Percentiles rank a stretch among this genome's conserved stretches.
These are phyloP conservation scores for Diachasmimorpha longicaudata DNA, from an alignment of 1,140 invertebrate species.

Conservation along the genomic window DNA sequence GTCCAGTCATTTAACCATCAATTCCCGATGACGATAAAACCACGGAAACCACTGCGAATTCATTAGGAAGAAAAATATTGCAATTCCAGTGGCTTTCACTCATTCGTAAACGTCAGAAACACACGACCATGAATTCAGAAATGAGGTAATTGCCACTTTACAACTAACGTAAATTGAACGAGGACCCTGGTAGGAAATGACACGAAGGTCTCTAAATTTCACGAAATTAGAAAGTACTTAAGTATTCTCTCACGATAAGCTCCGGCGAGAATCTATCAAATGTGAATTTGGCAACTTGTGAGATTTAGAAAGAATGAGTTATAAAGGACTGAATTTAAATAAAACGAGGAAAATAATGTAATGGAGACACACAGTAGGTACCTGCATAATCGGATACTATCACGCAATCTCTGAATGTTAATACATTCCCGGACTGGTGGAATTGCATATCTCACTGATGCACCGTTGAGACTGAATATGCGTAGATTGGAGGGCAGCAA, in stretches of 20 bases:
- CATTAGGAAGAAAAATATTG: background rate
- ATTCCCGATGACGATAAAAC: background rate
- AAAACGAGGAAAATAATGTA: background rate
- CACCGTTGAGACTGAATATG: conserved; percentile 1
- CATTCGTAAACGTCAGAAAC: background rate
- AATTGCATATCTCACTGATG: background rate
- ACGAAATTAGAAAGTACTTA: background rate
- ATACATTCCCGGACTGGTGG: conserved; percentile 36
- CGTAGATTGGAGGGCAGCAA: conserved; percentile 12
- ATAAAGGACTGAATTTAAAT: too few relatives aligned
- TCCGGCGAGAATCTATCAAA: background rate
- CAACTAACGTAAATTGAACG: background rate
- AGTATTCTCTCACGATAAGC: background rate
- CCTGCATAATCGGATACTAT: conserved; percentile 46
- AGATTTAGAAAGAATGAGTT: too few relatives aligned
- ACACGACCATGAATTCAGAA: background rate
- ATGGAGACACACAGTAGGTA: conserved; percentile 21
- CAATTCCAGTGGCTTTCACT: background rate
- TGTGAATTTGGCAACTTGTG: background rate
- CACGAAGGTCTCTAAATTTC: background rate
- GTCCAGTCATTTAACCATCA: too few relatives aligned
- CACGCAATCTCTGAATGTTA: conserved; percentile 52
- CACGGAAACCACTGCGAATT: background rate
- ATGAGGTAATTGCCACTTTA: background rate
- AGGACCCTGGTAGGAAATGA: background rate